A percentile compares a stretch with the other conserved stretches of the same genome.
Evolutionary conservation across 2,113 vertebrate species (phyloP).

Genomic region (sheep (Ovis aries)): ARS-UI_Ramb_v3.0 NC_056054.1:269019001-269019500

Average conservation of each 20-base stretch:
- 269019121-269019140: not conserved
- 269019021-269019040: fast-evolving
- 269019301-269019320: not conserved
- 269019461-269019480: not conserved
- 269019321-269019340: not conserved
- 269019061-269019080: not conserved
- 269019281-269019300: not conserved
- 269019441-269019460: not conserved
- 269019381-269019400: not conserved
- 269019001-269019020: not conserved
- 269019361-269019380: not conserved
- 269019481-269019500: not conserved
- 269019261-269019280: not conserved
- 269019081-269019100: not conserved
- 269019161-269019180: not conserved
- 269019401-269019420: not conserved
- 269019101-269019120: not conserved
- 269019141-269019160: not conserved
- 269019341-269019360: not conserved
- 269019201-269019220: not conserved
- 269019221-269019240: not conserved
- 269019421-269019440: not conserved
- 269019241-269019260: not conserved
- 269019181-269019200: not conserved
- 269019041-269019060: not conserved